Evolutionary conservation across 2,797 vertebrate genomes (phyloP), one percentile per base, ranked within the genome.

Genomic region (Parotocinclus haroldoi): DNA sequence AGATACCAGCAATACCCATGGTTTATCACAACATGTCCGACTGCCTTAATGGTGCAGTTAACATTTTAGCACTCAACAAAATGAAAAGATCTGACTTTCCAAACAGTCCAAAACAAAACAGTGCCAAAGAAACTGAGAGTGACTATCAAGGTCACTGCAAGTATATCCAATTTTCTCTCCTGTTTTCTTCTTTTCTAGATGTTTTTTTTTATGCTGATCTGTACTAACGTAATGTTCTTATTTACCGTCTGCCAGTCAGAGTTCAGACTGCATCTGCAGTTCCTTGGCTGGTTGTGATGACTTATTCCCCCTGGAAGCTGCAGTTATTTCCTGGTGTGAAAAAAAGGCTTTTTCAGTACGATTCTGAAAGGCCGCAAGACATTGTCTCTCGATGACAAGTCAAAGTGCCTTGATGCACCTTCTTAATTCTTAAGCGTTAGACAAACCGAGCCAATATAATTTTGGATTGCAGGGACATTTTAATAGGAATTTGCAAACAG

Each of bases 11-110:
- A 39, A 67, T 75, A 63, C 54, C 63, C 18, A 11, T 66, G 64
- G 68, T 76, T 75, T 76, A 76, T 78, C 69, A 68, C 74, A 76
- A 72, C 74, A 77, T 67, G 68, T 69, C 72, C 63, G 62, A 60
- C 58, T 50, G 59, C 59, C 37, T 60, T 77, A 76, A 81, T 76
- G 62, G 71, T 52, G 73, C 67, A 72, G 73, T 69, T 74, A 75
- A 77, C 75, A 67, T 76, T 71, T 72, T 63, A 75, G 66, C 66
- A 65, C 65, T 74, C 58, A 39, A 58, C 71, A 65, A 72, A 82
- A 77, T 74, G 54, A 72, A 75, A 80, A 74, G 54, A 62, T 70
- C 49, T 58, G 71, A 73, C 70, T 65, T 68, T 64, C 56, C 62
- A 64, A 63, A 73, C 0, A 51, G 48, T 11, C 36, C 39, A 52